These are phyloP conservation scores for Gryon sp. DNA, from an alignment of 1,140 invertebrate species.

Conservation along the genomic window DNA sequence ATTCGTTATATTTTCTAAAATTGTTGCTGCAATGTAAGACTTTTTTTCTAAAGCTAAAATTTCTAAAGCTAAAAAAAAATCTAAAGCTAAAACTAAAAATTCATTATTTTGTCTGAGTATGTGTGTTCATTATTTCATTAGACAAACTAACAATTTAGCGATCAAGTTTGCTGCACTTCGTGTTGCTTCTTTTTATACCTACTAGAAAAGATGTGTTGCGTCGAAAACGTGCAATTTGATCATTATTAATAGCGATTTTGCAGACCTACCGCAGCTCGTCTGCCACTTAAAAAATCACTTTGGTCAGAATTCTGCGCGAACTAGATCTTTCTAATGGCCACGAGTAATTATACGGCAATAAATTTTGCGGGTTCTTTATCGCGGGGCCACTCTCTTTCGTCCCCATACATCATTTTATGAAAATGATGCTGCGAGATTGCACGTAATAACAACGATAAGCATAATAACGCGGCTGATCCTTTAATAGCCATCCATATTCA, in stretches of 20 bases:
- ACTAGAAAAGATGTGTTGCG: not conserved
- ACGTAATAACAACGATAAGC: conserved; percentile 52
- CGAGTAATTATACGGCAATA: conserved; percentile 51
- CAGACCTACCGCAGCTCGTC: conserved; percentile 44
- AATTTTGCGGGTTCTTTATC: conserved; percentile 45
- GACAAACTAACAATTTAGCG: conserved; percentile 25
- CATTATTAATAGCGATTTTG: conserved; percentile 54
- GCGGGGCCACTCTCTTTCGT: conserved; percentile 18
- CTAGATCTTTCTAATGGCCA: conserved; percentile 49
- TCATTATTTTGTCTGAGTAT: too few relatives aligned
- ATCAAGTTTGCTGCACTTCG: not conserved
- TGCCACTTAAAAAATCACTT: conserved; percentile 46
- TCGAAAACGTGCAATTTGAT: conserved; percentile 42
- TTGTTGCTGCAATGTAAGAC: too few relatives aligned
- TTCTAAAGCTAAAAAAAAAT: too few relatives aligned
- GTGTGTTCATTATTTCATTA: conserved; percentile 29
- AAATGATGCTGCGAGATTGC: conserved; percentile 45
- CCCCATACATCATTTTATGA: conserved; percentile 50
- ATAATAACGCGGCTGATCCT: conserved; percentile 48
- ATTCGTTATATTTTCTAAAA: too few relatives aligned
- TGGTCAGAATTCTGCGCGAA: conserved; percentile 27
- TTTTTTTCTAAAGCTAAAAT: too few relatives aligned
- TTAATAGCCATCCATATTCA: conserved; percentile 57
- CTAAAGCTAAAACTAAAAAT: too few relatives aligned
- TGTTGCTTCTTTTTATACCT: not conserved